Evolutionary conservation across 2,888 invertebrate genomes (phyloP).

Genomic region (Limnephilus lunatus): DNA sequence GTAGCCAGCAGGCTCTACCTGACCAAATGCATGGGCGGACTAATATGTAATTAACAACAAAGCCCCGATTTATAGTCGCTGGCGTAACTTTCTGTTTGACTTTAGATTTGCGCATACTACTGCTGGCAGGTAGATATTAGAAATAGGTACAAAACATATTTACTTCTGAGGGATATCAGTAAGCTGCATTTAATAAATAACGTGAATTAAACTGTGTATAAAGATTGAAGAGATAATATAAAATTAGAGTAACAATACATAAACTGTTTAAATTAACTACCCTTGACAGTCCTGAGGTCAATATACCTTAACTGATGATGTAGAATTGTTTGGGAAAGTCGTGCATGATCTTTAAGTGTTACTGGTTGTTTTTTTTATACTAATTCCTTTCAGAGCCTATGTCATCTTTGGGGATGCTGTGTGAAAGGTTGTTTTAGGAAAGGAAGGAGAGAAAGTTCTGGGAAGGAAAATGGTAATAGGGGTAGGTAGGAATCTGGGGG

Average conservation of each 20-base stretch:
- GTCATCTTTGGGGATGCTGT: no score
- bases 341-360: no score
- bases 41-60: slow-evolving; percentile 56
- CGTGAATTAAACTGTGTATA: not conserved
- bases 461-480: no score
- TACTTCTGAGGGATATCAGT: not conserved
- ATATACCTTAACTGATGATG: no score
- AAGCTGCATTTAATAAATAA: not conserved
- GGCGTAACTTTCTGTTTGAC: slow-evolving; percentile 44
- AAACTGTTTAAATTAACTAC: no score
- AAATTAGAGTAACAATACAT: not conserved
- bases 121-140: not conserved
- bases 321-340: no score
- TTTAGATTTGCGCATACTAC: not conserved
- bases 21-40: slow-evolving; percentile 54
- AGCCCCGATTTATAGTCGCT: slow-evolving; percentile 34
- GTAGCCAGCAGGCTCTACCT: slow-evolving; percentile 44
- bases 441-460: no score
- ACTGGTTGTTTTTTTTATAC: no score
- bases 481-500: no score
- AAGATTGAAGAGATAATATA: not conserved
- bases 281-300: no score
- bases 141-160: not conserved
- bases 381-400: no score
- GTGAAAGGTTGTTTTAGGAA: no score